Percentiles rank a stretch among this genome's conserved stretches.
Evolutionary conservation across 2,797 vertebrate species (phyloP).

Genomic region (Atherinosoma microstoma): DNA sequence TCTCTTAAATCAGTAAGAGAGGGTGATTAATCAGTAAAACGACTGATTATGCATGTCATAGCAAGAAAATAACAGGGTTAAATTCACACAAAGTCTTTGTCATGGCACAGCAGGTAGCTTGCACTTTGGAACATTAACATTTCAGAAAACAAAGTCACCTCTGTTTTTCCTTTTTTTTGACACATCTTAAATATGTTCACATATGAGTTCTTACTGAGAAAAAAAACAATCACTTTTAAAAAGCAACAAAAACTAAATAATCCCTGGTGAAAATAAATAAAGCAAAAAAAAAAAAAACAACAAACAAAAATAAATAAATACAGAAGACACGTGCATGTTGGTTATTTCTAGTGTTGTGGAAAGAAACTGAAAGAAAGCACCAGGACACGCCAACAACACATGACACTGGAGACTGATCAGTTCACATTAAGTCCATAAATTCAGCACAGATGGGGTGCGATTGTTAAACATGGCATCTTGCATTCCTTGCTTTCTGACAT

Average conservation of each 20-base stretch:
- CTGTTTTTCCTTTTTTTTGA: conserved; percentile 71
- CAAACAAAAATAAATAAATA: conserved; percentile 27
- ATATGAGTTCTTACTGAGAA: conserved; percentile 30
- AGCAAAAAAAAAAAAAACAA: conserved; percentile 14
- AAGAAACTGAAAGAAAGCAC: conserved; percentile 46
- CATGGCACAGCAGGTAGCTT: conserved; percentile 80
- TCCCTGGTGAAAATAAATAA: conserved; percentile 48
- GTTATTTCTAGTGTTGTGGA: conserved; percentile 41
- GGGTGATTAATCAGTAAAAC: conserved; percentile 4
- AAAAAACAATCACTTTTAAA: conserved; percentile 15
- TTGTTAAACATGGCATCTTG: conserved; percentile 32
- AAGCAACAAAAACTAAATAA: neutral
- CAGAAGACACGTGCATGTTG: conserved; percentile 54
- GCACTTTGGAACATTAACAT: conserved; percentile 73
- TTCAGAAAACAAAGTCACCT: conserved; percentile 37
- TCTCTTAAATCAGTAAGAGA: conserved; percentile 12
- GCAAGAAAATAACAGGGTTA: neutral
- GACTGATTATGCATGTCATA: conserved; percentile 9
- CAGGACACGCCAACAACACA: conserved; percentile 59
- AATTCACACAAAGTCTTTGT: conserved; percentile 29
- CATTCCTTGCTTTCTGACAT: conserved; percentile 51
- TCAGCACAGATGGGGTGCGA: conserved; percentile 51
- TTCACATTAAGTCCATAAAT: conserved; percentile 46
- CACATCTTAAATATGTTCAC: conserved; percentile 63
- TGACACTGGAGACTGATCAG: conserved; percentile 49